Percentiles rank a stretch among this genome's conserved stretches.
Evolutionary conservation across 2,888 invertebrate genomes (phyloP).

Genomic region (Diaperis boleti): DNA sequence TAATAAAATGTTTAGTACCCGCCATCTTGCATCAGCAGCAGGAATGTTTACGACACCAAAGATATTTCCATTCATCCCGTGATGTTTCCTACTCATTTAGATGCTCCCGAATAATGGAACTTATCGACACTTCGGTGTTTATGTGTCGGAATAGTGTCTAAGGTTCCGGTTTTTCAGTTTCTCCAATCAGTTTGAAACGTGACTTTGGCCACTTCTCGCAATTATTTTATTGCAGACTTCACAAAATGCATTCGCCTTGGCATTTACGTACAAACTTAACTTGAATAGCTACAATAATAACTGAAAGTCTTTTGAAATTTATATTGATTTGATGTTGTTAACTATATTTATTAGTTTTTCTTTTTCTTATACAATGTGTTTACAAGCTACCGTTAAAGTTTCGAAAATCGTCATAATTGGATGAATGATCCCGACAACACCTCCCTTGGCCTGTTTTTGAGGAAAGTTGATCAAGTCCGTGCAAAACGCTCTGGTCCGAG

Average conservation of each 20-base stretch:
- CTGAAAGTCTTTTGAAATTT: too few species aligned
- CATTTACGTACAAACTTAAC: too few species aligned
- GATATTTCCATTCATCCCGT: constrained; percentile 32
- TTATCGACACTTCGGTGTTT: constrained; percentile 30
- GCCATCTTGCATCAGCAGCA: constrained; percentile 52
- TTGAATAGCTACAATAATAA: too few species aligned
- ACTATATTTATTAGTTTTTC: too few species aligned
- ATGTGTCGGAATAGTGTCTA: neutral
- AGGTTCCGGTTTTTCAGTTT: neutral
- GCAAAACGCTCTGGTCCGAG: constrained; percentile 23
- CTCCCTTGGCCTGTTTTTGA: constrained; percentile 7
- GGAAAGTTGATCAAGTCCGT: constrained; percentile 35
- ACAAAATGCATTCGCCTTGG: too few species aligned
- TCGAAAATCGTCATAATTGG: too few species aligned
- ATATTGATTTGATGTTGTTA: too few species aligned
- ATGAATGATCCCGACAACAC: too few species aligned
- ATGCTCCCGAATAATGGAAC: constrained; percentile 30
- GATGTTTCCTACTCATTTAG: constrained; percentile 11
- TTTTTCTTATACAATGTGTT: too few species aligned
- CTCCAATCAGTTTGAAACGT: too few species aligned
- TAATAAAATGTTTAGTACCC: constrained; percentile 61
- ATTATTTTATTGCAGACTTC: too few species aligned
- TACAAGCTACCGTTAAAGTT: too few species aligned
- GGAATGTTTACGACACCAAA: constrained; percentile 48
- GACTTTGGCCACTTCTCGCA: neutral